These are phyloP conservation scores for Solea senegalensis DNA, from an alignment of 2,113 vertebrate species.

Conservation along the genomic window DNA sequence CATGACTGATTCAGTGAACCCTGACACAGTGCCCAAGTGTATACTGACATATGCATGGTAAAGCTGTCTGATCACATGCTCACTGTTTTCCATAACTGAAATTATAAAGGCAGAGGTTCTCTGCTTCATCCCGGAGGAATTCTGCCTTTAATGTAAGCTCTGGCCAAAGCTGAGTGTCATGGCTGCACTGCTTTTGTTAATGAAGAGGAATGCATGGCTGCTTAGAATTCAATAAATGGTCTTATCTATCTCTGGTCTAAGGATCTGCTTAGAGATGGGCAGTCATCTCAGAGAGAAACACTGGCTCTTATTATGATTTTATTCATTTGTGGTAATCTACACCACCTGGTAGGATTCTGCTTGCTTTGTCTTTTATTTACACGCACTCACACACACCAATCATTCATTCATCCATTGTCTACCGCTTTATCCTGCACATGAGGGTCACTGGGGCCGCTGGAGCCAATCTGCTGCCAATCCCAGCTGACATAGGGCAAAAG, in stretches of 20 bases:
- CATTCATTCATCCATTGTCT: too few relatives aligned
- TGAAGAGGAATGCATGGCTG: slow-evolving; percentile 22
- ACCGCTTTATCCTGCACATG: too few relatives aligned
- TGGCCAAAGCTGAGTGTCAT: slow-evolving; percentile 5
- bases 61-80: slow-evolving; percentile 25
- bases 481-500: too few relatives aligned
- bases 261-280: slow-evolving; percentile 1
- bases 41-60: slow-evolving; percentile 22
- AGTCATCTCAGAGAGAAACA: slow-evolving; percentile 4
- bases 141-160: slow-evolving; percentile 28
- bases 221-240: slow-evolving; percentile 11
- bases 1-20: slow-evolving; percentile 16
- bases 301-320: neutral
- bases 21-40: neutral
- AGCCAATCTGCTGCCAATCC: too few relatives aligned
- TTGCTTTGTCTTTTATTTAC: too few relatives aligned
- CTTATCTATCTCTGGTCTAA: slow-evolving; percentile 5
- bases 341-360: neutral
- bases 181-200: slow-evolving; percentile 20
- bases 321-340: neutral
- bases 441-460: too few relatives aligned
- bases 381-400: too few relatives aligned
- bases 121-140: slow-evolving; percentile 15
- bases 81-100: slow-evolving; percentile 45
- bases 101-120: slow-evolving; percentile 36